A percentile compares a stretch with the other conserved stretches of the same genome.
Conservation (phyloP, 2,113 vertebrate species). For the Theristicus caerulescens region DNA sequence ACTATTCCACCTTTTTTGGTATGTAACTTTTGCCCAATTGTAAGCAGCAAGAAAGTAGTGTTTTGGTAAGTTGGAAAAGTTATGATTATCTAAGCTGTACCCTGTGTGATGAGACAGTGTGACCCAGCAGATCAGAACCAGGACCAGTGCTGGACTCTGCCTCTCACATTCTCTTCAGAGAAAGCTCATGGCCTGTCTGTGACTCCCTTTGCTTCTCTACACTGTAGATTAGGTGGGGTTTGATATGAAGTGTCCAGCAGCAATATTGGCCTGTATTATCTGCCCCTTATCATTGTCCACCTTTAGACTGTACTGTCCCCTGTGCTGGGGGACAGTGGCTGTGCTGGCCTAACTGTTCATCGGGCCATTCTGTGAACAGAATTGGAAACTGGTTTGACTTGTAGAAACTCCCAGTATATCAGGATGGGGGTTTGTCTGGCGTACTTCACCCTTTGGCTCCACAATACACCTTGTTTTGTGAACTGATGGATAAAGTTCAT, state of each 20-base stretch:
- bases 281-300: background rate
- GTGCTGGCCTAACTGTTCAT: background rate
- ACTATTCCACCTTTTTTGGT: background rate
- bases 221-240: background rate
- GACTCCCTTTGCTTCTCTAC: background rate
- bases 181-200: background rate
- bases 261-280: background rate
- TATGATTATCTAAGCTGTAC: fast-evolving
- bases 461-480: background rate
- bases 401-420: background rate
- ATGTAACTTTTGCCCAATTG: background rate
- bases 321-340: background rate
- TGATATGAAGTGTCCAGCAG: background rate
- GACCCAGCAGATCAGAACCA: background rate
- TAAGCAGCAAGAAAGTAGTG: background rate
- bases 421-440: background rate
- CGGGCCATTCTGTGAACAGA: background rate
- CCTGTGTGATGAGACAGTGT: background rate
- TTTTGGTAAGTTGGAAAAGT: background rate
- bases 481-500: background rate
- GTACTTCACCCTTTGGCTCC: background rate
- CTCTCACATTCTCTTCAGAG: background rate
- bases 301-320: background rate
- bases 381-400: background rate
- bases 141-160: background rate